phyloP scores from a whole-genome alignment of 2,797 vertebrate species.

The Halcyon badia region DNA sequence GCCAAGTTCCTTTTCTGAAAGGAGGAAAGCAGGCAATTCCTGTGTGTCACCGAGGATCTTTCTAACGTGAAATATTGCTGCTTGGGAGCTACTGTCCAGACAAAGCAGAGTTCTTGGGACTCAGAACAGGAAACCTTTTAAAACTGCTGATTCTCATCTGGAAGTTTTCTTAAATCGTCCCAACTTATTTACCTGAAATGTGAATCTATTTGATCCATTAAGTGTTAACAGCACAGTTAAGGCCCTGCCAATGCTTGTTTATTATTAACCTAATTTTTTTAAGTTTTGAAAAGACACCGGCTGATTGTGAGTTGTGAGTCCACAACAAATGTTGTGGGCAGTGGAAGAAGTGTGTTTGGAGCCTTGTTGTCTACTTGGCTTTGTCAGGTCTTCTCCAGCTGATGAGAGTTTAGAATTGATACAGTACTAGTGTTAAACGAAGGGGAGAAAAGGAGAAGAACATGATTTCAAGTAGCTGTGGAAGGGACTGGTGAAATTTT shows the following conservation, averaged over 20 bases:
- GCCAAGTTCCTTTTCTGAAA: background rate
- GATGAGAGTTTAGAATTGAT: background rate
- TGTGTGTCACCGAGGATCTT: background rate
- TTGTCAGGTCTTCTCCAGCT: background rate
- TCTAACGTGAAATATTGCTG: fast-evolving
- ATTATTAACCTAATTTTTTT: background rate
- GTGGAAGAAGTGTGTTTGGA: background rate
- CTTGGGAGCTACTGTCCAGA: background rate
- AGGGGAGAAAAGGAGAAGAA: background rate
- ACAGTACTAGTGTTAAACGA: background rate
- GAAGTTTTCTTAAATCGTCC: background rate
- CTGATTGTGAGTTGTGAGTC: background rate
- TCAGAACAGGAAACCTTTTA: background rate
- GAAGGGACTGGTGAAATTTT: background rate
- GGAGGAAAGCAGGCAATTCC: fast-evolving
- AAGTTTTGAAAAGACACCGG: background rate
- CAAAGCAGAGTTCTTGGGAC: background rate
- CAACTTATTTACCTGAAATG: background rate
- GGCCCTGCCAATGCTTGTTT: background rate
- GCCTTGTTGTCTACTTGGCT: background rate
- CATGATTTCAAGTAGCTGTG: background rate
- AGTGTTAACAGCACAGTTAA: background rate
- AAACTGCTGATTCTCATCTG: background rate
- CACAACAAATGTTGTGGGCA: fast-evolving
- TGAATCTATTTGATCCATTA: fast-evolving